phyloP scores from a whole-genome alignment of 2,888 invertebrate genomes.

The Agriopis marginaria region DNA sequence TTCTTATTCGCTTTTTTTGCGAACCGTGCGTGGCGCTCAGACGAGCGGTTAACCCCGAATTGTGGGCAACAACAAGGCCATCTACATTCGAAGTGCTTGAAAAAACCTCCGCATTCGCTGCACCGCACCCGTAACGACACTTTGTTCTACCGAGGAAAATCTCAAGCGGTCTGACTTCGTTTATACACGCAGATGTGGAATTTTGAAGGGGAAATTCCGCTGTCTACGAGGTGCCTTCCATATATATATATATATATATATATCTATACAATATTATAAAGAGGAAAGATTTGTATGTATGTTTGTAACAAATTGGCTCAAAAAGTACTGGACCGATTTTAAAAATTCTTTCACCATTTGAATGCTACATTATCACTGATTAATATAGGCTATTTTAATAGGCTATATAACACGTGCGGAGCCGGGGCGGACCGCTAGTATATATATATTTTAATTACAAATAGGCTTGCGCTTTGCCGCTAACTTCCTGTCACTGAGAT shows the following conservation, averaged over 20 bases:
- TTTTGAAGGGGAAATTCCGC: slow-evolving; percentile 15
- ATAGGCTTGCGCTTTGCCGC: too few species aligned
- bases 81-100: slow-evolving; percentile 72
- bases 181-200: neutral
- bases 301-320: too few species aligned
- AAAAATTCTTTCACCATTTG: too few species aligned
- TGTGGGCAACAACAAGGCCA: slow-evolving; percentile 72
- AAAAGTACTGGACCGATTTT: too few species aligned
- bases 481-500: neutral
- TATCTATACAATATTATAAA: too few species aligned
- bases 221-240: neutral
- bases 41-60: slow-evolving; percentile 77
- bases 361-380: too few species aligned
- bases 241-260: too few species aligned
- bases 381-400: too few species aligned
- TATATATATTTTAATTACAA: too few species aligned
- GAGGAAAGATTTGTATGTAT: too few species aligned
- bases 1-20: slow-evolving; percentile 37
- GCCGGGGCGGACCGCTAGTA: too few species aligned
- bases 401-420: too few species aligned
- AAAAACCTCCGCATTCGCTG: slow-evolving; percentile 52
- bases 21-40: slow-evolving; percentile 39
- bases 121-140: slow-evolving; percentile 41
- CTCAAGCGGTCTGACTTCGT: neutral
- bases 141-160: slow-evolving; percentile 32